Conservation (phyloP, 2,888 invertebrate genomes). For the Anagyrus pseudococci region DNA sequence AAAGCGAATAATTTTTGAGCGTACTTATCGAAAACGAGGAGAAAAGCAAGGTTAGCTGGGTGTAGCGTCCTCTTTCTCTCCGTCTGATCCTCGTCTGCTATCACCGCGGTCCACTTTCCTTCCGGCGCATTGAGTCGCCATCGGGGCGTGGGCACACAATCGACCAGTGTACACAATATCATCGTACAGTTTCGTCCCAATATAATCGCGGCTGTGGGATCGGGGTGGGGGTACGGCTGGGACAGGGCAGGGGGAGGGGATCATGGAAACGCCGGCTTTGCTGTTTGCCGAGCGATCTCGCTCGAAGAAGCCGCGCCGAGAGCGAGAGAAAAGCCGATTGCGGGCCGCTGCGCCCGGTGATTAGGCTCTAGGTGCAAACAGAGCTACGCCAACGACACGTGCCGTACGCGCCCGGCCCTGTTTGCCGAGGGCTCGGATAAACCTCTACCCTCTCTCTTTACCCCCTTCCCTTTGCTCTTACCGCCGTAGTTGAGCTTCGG, state of each 20-base stretch:
- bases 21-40: too few relatives aligned
- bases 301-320: slow-evolving; percentile 13
- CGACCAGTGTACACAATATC: slow-evolving; percentile 24
- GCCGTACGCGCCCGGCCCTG: not conserved
- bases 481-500: too few relatives aligned
- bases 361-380: not conserved
- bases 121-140: slow-evolving; percentile 32
- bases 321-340: not conserved
- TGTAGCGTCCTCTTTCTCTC: not conserved
- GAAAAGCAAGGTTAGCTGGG: not conserved
- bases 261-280: too few relatives aligned
- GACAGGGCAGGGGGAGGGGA: not conserved
- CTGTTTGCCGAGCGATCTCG: slow-evolving; percentile 2
- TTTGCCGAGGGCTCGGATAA: too few relatives aligned
- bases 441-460: too few relatives aligned
- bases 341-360: not conserved
- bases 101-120: slow-evolving; percentile 4
- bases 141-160: slow-evolving; percentile 23
- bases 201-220: not conserved
- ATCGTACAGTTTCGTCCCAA: slow-evolving; percentile 9
- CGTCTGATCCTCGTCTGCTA: not conserved
- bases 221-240: too few relatives aligned
- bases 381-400: not conserved
- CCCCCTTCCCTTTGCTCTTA: too few relatives aligned
- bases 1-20: too few relatives aligned